Evolutionary conservation across 2,113 vertebrate species (phyloP).

Genomic region (Nibea albiflora): DNA sequence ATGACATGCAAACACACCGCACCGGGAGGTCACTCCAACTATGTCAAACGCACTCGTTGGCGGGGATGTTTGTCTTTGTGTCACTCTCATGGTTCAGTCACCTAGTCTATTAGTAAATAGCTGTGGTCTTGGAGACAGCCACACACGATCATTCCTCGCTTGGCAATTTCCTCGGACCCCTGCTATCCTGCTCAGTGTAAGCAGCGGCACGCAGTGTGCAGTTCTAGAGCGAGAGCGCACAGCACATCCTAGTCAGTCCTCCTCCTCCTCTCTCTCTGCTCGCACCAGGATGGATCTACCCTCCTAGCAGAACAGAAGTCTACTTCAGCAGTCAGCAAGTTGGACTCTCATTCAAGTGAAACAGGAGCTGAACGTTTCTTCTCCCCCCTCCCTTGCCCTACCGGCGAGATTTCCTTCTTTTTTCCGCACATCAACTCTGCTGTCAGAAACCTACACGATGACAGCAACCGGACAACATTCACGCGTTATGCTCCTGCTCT

Average conservation of each 20-base stretch:
- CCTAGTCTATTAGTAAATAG: conserved; percentile 53
- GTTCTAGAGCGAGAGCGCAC: conserved; percentile 80
- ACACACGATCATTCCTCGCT: conserved; percentile 67
- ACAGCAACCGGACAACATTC: conserved; percentile 77
- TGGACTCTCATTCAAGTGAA: conserved; percentile 57
- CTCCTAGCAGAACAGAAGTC: conserved; percentile 64
- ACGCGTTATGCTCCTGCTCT: conserved; percentile 82
- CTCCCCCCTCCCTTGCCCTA: neutral
- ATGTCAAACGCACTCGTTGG: conserved; percentile 63
- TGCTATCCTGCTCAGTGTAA: conserved; percentile 77
- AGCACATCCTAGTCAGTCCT: conserved; percentile 58
- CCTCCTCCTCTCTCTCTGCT: conserved; percentile 40
- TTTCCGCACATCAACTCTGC: conserved; percentile 31
- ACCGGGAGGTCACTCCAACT: conserved; percentile 36
- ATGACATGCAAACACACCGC: conserved; percentile 30
- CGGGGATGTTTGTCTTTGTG: conserved; percentile 73
- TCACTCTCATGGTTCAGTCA: conserved; percentile 67
- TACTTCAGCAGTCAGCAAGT: conserved; percentile 69
- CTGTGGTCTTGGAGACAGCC: conserved; percentile 73
- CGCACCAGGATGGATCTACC: conserved; percentile 76
- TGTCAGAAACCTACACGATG: conserved; percentile 59
- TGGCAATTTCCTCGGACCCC: conserved; percentile 71
- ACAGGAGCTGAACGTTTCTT: conserved; percentile 13
- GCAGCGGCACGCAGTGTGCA: conserved; percentile 85
- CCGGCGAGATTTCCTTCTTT: neutral